phyloP scores from a whole-genome alignment of 2,797 vertebrate genomes.

The Falco naumanni region DNA sequence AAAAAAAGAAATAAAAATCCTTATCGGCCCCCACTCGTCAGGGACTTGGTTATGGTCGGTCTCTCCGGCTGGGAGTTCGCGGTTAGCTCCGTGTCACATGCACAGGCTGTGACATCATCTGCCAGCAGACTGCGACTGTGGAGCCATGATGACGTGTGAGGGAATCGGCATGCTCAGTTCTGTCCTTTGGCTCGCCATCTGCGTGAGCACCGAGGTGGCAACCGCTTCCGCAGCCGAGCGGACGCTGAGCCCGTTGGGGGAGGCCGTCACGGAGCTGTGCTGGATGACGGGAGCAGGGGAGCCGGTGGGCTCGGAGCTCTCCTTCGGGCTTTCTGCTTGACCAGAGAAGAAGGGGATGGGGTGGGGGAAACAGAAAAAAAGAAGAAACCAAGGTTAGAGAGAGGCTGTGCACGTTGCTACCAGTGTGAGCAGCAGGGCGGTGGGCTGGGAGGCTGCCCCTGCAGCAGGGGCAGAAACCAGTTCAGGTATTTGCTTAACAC shows the following conservation, averaged over 20 bases:
- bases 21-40: not conserved
- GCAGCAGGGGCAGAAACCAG: accelerated
- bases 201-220: conserved; percentile 94
- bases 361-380: too few relatives aligned
- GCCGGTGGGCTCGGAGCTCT: conserved; percentile 88
- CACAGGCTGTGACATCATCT: conserved; percentile 86
- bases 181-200: conserved; percentile 92
- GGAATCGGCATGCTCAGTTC: conserved; percentile 79
- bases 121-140: conserved; percentile 94
- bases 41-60: conserved; percentile 26
- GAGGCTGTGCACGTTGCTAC: accelerated
- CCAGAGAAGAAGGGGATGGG: not conserved
- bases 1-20: conserved; percentile 12
- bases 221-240: conserved; percentile 92
- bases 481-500: accelerated
- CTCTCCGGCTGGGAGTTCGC: conserved; percentile 27
- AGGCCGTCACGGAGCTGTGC: conserved; percentile 89
- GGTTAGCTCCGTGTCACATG: conserved; percentile 32
- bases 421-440: accelerated
- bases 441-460: not conserved
- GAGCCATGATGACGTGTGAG: conserved; percentile 94
- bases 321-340: conserved; percentile 89
- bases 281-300: conserved; percentile 94
- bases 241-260: conserved; percentile 88
- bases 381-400: not conserved